Conservation (phyloP, 2,113 vertebrate genomes). For the Laterallus jamaicensis region DNA sequence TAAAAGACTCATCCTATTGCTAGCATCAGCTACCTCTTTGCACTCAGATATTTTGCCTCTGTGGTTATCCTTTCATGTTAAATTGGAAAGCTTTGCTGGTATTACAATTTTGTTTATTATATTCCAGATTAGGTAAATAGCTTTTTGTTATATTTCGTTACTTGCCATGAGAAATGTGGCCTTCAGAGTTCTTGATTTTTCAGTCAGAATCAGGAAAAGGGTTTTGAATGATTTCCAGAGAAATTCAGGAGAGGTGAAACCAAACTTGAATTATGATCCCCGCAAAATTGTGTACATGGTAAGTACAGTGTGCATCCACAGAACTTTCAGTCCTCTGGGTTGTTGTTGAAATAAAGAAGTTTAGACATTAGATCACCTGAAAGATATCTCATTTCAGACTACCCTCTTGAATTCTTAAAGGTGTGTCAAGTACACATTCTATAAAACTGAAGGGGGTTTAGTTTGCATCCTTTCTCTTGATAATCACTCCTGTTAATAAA, state of each 20-base stretch:
- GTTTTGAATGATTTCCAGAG: not conserved
- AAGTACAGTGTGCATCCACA: not conserved
- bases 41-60: not conserved
- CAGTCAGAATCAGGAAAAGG: not conserved
- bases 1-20: not conserved
- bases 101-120: not conserved
- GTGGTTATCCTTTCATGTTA: not conserved
- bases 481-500: not conserved
- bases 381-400: not conserved
- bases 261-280: not conserved
- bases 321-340: not conserved
- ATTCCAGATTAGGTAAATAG: not conserved
- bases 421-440: too few species aligned
- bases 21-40: not conserved
- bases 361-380: not conserved
- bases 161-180: not conserved
- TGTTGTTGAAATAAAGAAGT: not conserved
- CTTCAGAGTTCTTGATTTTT: not conserved
- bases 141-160: not conserved
- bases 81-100: not conserved
- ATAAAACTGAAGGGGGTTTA: not conserved
- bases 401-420: not conserved
- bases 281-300: not conserved
- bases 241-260: not conserved
- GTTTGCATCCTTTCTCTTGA: not conserved